Evolutionary conservation across 2,888 invertebrate species (phyloP).

Genomic region (Perdita meconis): DNA sequence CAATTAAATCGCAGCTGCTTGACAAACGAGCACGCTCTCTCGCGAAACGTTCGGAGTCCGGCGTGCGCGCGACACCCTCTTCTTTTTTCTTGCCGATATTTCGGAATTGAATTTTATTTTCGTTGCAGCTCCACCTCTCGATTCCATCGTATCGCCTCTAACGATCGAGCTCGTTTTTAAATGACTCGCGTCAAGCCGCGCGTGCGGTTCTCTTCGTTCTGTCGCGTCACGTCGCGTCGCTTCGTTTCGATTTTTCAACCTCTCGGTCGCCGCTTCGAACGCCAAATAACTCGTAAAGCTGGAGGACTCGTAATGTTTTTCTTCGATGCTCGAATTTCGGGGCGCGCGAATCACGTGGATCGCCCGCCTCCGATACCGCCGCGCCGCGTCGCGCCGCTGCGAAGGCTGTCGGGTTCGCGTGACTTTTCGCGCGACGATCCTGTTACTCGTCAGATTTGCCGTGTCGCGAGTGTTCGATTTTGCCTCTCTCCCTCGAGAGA

Average conservation of each 20-base stretch:
- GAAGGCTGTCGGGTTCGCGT: not conserved
- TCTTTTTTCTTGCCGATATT: constrained; percentile 41
- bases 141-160: constrained; percentile 17
- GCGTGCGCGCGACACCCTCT: constrained; percentile 1
- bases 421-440: constrained; percentile 8
- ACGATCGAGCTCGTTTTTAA: constrained; percentile 48
- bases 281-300: not conserved
- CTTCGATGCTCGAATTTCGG: not conserved
- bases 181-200: constrained; percentile 41
- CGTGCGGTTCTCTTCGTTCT: constrained; percentile 36
- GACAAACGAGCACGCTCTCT: constrained; percentile 43
- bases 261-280: not conserved
- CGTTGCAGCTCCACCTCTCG: constrained; percentile 32
- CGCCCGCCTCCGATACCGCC: too few species aligned
- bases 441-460: constrained; percentile 2
- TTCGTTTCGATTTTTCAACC: constrained; percentile 1
- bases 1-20: constrained; percentile 33
- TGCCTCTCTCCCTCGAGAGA: constrained; percentile 29
- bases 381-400: too few species aligned
- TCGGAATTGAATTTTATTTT: constrained; percentile 51
- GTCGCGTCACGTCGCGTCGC: not conserved
- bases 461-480: constrained; percentile 45
- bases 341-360: too few species aligned
- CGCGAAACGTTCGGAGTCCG: constrained; percentile 11
- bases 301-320: not conserved